Conservation (phyloP, 2,888 invertebrate genomes). For the Thecocarcelia acutangulata region DNA sequence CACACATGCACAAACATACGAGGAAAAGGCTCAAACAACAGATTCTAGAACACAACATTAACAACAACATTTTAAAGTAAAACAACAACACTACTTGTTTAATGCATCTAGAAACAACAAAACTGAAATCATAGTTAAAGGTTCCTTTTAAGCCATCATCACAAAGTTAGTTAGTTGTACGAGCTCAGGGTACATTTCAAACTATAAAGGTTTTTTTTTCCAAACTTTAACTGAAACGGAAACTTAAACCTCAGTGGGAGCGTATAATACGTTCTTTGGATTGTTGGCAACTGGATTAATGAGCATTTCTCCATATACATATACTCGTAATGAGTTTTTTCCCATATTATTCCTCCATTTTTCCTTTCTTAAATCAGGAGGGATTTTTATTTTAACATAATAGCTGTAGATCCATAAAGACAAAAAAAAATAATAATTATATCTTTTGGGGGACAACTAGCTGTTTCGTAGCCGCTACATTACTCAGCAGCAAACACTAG, state of each 20-base stretch:
- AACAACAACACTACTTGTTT: constrained; percentile 57
- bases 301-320: not conserved
- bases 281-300: not conserved
- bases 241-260: constrained; percentile 5
- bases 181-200: constrained; percentile 37
- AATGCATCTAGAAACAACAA: constrained; percentile 48
- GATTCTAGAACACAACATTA: constrained; percentile 57
- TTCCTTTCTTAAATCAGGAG: too few species aligned
- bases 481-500: too few species aligned
- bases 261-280: constrained; percentile 24
- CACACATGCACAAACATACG: not conserved
- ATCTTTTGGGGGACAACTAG: too few species aligned
- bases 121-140: constrained; percentile 43
- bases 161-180: too few species aligned
- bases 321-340: too few species aligned
- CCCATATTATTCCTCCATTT: too few species aligned
- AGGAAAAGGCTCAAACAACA: constrained; percentile 27
- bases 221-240: not conserved
- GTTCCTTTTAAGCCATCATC: constrained; percentile 51
- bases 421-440: too few species aligned
- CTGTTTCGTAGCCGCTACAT: too few species aligned
- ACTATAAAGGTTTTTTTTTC: constrained; percentile 38
- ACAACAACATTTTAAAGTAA: constrained; percentile 45
- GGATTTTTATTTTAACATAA: too few species aligned
- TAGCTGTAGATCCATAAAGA: too few species aligned